These are phyloP conservation scores for Chironomus striatipennis DNA, from an alignment of 1,140 invertebrate species.

Conservation along the genomic window DNA sequence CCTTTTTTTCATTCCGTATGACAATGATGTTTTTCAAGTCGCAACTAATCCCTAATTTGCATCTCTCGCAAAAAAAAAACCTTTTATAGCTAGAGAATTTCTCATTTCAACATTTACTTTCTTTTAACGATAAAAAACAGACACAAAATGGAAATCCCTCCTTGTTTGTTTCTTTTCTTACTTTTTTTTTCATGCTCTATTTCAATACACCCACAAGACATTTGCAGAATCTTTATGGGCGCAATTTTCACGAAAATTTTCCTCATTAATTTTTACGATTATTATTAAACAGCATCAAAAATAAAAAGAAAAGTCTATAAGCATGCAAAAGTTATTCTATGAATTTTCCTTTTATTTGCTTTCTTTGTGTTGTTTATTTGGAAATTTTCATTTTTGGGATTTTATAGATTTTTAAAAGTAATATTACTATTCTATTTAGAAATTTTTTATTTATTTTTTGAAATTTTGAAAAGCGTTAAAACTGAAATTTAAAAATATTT, in stretches of 20 bases:
- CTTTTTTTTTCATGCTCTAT: neutral
- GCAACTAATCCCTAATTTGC: neutral
- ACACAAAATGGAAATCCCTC: neutral
- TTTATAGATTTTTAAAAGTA: too few species aligned
- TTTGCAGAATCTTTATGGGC: neutral
- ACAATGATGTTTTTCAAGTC: slow-evolving; percentile 3
- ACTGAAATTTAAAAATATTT: too few species aligned
- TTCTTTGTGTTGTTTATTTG: too few species aligned
- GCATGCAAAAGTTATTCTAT: neutral
- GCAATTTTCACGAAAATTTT: slow-evolving; percentile 9
- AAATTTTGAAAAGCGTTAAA: too few species aligned
- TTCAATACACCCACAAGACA: too few species aligned
- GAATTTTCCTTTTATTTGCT: too few species aligned
- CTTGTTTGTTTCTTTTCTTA: neutral
- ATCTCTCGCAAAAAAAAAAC: neutral
- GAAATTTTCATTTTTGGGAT: too few species aligned
- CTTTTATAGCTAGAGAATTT: neutral
- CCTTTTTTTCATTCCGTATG: neutral
- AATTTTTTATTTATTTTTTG: too few species aligned
- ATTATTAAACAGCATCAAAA: neutral
- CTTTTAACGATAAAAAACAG: neutral
- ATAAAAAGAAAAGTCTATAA: neutral
- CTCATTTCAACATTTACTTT: neutral
- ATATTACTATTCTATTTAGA: too few species aligned
- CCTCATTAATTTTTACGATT: slow-evolving; percentile 9